A percentile compares a stretch with the other conserved stretches of the same genome.
Evolutionary conservation across 2,113 vertebrate species (phyloP).

Genomic region (Acanthochromis polyacanthus): DNA sequence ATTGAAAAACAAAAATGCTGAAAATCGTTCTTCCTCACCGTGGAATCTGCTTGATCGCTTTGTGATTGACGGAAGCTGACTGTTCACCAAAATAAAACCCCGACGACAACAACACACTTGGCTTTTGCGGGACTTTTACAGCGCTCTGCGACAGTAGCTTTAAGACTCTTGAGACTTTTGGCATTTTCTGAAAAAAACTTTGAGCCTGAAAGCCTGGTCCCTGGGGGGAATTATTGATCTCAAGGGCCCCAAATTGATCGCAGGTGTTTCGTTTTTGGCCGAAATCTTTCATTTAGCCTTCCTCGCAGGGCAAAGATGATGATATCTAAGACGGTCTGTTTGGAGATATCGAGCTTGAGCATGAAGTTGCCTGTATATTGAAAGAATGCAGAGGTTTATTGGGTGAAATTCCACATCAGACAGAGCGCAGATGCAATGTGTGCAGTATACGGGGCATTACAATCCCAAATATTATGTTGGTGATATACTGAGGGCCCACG

Average conservation of each 20-base stretch:
- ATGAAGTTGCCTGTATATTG: constrained; percentile 16
- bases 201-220: constrained; percentile 42
- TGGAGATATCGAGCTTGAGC: constrained; percentile 20
- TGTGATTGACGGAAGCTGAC: constrained; percentile 12
- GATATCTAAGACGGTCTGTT: constrained; percentile 17
- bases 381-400: constrained; percentile 16
- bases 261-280: constrained; percentile 7
- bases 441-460: constrained; percentile 74
- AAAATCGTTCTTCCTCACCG: constrained; percentile 74
- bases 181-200: constrained; percentile 57
- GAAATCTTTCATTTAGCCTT: constrained; percentile 39
- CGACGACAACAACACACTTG: constrained; percentile 9
- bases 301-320: constrained; percentile 27
- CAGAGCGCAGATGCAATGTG: constrained; percentile 57
- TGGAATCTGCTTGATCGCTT: constrained; percentile 37
- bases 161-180: constrained; percentile 74
- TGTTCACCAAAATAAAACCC: constrained; percentile 70
- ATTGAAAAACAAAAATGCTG: constrained; percentile 50
- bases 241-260: constrained; percentile 13
- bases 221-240: constrained; percentile 6
- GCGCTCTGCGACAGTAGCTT: constrained; percentile 69
- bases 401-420: constrained; percentile 48
- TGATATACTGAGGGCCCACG: constrained; percentile 45
- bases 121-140: constrained; percentile 49
- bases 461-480: constrained; percentile 64